Evolutionary conservation across 2,888 invertebrate genomes (phyloP).

Genomic region (Acrobasis repandana): DNA sequence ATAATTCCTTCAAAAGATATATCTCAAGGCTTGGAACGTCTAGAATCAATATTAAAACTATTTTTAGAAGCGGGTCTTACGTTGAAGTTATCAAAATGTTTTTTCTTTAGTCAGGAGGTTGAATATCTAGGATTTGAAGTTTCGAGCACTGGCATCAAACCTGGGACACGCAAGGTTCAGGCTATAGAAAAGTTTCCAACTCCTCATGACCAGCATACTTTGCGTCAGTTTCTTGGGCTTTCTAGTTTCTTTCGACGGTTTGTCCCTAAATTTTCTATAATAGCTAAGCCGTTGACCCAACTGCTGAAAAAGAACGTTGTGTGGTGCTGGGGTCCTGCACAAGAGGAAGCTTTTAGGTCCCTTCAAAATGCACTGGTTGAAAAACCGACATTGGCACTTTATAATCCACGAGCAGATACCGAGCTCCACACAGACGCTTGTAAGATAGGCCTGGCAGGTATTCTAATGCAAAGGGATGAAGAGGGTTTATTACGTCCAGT

Average conservation of each 20-base stretch:
- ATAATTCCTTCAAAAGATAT: slow-evolving; percentile 23
- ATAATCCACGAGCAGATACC: slow-evolving; percentile 5
- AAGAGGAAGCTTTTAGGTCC: background rate
- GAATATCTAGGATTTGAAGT: slow-evolving; percentile 16
- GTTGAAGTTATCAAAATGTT: slow-evolving; percentile 7
- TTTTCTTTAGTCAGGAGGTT: slow-evolving; percentile 8
- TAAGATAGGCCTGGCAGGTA: background rate
- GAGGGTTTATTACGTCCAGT: background rate
- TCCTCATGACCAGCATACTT: background rate
- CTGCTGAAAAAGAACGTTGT: background rate
- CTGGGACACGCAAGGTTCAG: background rate
- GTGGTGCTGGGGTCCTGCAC: slow-evolving; percentile 3
- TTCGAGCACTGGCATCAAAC: background rate
- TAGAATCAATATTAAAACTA: background rate
- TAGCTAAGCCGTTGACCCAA: background rate
- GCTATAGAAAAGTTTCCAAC: background rate
- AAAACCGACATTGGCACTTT: slow-evolving; percentile 9
- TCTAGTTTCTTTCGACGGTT: slow-evolving; percentile 15
- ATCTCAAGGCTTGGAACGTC: background rate
- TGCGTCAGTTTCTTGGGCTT: slow-evolving; percentile 17
- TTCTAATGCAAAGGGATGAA: background rate
- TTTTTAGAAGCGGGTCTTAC: background rate
- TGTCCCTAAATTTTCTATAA: background rate
- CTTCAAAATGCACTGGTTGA: background rate
- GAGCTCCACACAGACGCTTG: background rate